These are phyloP conservation scores for Chrysochloris asiatica DNA, from an alignment of 2,113 vertebrate genomes.

Conservation along the genomic window DNA sequence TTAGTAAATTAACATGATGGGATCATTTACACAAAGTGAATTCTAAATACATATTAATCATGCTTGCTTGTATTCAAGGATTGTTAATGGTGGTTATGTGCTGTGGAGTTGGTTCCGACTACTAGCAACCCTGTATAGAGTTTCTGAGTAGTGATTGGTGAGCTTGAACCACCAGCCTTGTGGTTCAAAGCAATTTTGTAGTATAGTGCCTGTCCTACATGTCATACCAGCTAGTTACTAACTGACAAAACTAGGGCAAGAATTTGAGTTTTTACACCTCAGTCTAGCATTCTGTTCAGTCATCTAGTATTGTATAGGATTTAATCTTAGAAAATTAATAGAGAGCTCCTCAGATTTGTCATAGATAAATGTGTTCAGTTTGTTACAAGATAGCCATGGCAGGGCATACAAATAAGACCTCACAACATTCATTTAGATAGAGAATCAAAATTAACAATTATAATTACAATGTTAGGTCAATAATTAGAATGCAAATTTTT, in stretches of 20 bases:
- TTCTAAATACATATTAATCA: neutral
- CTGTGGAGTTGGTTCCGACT: too few relatives aligned
- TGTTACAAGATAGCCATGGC: neutral
- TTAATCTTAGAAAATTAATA: neutral
- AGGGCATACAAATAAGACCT: neutral
- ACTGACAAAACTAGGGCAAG: neutral
- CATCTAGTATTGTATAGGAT: neutral
- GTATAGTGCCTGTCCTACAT: too few relatives aligned
- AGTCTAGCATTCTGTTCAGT: neutral
- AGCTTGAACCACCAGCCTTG: too few relatives aligned
- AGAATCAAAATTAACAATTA: neutral
- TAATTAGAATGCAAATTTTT: neutral
- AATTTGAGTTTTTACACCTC: neutral
- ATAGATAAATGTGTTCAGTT: neutral
- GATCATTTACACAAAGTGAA: neutral
- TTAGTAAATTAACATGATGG: neutral
- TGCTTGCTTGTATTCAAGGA: neutral
- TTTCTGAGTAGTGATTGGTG: too few relatives aligned
- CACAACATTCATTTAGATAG: neutral
- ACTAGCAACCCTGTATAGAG: too few relatives aligned
- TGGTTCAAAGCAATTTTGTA: too few relatives aligned
- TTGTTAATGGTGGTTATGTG: neutral
- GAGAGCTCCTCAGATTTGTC: neutral
- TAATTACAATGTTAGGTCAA: neutral
- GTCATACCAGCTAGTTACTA: too few relatives aligned